Base-by-base conservation (phyloP, 2,888 invertebrate species). In the Esperia sulphurella region DNA sequence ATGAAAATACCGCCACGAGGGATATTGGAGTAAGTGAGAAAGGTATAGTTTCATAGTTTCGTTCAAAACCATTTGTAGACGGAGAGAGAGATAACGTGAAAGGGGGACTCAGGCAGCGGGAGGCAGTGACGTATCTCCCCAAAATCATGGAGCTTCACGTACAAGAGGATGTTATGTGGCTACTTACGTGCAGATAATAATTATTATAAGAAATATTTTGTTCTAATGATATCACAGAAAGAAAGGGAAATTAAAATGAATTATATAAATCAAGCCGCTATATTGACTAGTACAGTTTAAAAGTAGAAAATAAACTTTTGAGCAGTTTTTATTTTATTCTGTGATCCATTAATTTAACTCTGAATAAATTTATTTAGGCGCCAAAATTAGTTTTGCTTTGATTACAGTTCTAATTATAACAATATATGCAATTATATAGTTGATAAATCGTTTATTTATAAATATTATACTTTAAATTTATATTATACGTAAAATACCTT, bases 141-240 rank as follows among this genome's bases (percentile, higher is more conserved):
- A 21, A 21, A 21, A 21, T 21, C 3, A 21, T 21, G 21, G 21
- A 21, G 21, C 5, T 21, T 2, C 21, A 21, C 63, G 63, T 69
- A 68, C 59, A 51, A 61, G 80, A 81, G 78, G 79, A 76, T 79
- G 82, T 73, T 81, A 81, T 55, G 83, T 85, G 84, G 83, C 85
- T 82, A 83, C 78, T 75, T 76, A 61, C 61, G 29, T 59, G 63
- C 57, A 67, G 59, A 61, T 58, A 64, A 63, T 52, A n/a, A n/a
- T n/a, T n/a, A 53, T 51, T 46, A 48, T 46, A 47, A 47, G 47
- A 56, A 65, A 66, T 62, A 63, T 67, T 78, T 84, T 84, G 83
- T 82, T 84, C 82, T 77, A 79, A 68, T 61, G 67, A 77, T 86
- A 85, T 85, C 84, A 85, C 86, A 86, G 83, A 79, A 75, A 75